Evolutionary conservation across 2,113 vertebrate genomes (phyloP), one percentile per base, ranked within the genome.

Genomic region (Crocuta crocuta): DNA sequence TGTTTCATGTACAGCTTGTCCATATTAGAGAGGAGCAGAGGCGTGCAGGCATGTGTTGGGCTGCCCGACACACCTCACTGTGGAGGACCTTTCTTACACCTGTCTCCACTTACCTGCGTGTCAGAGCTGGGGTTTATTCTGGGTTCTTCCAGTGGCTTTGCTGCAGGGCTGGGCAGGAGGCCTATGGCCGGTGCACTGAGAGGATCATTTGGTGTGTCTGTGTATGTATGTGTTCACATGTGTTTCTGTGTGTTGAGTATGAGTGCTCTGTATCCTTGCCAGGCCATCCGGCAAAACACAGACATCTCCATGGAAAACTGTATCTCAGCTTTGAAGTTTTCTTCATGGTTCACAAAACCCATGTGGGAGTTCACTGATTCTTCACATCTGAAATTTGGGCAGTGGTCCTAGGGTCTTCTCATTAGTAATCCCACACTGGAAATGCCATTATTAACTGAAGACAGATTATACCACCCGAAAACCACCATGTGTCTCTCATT

Each of bases 391-490:
- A 98, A 96, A 70, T 82, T 79, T 65, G n/a, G 33, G 79, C 86
- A 66, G 61, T 80, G 50, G 68, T 88, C 65, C 86, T 97, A 45
- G 58, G 79, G 28, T 94, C 80, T 73, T 96, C 53, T 55, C 7
- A 26, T 85, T 91, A 89, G 23, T 48, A 78, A 71, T 83, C 66
- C 87, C 71, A 95, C 23, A n/a, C 35, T 89, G 70, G 55, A 93
- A 93, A 91, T 94, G 79, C 89, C 91, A 71, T 66, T 91, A 91
- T 95, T 97, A 98, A 98, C 85, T 78, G 58, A 94, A 98, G 90
- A 95, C 96, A 96, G 90, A 97, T 89, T 90, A 53, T 76, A 76
- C 84, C 68, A 74, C 96, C 92, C 26, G 8, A 90, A 90, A 15
- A 39, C n/a, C 3, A 0, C 87, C 95, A 94, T 83, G 55, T 97